Base-by-base conservation (phyloP, 2,888 invertebrate genomes). In the Drosophila fulvimacula region DNA sequence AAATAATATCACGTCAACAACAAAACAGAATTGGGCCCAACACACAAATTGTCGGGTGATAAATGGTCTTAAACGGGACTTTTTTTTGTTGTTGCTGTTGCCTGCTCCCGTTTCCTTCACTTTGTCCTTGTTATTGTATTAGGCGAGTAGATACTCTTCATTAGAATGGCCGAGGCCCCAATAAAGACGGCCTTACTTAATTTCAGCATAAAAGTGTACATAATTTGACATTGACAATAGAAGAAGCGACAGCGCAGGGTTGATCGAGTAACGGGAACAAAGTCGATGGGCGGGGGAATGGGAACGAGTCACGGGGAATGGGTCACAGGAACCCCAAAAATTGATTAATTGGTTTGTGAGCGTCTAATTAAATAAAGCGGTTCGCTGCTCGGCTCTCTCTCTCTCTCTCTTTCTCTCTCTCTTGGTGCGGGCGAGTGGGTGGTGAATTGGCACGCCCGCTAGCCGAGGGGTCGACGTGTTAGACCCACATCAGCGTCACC, bases 51-150 rank as follows among this genome's bases (percentile, higher is more conserved):
- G 72, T 86, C 73, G 81, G 73, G 90, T 92, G 92, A 92, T 92
- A 91, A 92, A 92, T 92, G 90, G 91, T 89, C 92, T 92, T 91
- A 92, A 91, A 91, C 92, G 90, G 91, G 92, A 92, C 92, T 92
- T 91, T 91, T 90, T 77, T 76, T 41, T 49, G 42, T 62, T 36
- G 15, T 42, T 42, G 21, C 21, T 42, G 21, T 44, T 24, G 2
- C 51, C 51, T 5, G 19, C 13, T 36, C 15, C 15, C 34, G 15
- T 30, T 42, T 52, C 13, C 6, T 2, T 21, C 11, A 19, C 11
- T 75, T 55, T 42, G 38, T 52, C 65, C 44, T 70, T 61, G 52
- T 56, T 55, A 59, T 48, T 71, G 72, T 62, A 66, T 68, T 71
- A 74, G 76, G 64, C 42, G 11, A 9, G 51, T 13, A 38, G 61